Evolutionary conservation across 2,888 invertebrate genomes (phyloP).

Genomic region (Balanococcus diminutus): DNA sequence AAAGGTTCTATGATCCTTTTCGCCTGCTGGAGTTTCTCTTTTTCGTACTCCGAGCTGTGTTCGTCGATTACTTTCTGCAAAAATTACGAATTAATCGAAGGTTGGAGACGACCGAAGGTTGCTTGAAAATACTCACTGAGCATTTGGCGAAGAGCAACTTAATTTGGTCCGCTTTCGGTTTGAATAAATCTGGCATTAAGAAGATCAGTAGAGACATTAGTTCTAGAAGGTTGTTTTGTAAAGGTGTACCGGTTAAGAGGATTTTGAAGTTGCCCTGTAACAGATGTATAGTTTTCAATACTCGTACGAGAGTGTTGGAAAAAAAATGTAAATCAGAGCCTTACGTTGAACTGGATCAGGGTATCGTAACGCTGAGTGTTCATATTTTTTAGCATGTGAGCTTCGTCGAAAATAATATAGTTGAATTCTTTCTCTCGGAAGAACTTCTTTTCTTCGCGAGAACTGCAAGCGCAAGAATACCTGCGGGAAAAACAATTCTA

Average conservation of each 20-base stretch:
- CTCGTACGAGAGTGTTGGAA: too few relatives aligned
- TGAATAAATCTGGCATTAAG: slow-evolving; percentile 95
- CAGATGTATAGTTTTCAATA: slow-evolving; percentile 8
- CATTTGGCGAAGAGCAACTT: slow-evolving; percentile 86
- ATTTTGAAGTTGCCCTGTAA: slow-evolving; percentile 80
- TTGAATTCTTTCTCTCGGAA: slow-evolving; percentile 87
- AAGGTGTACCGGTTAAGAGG: slow-evolving; percentile 90
- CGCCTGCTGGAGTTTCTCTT: slow-evolving; percentile 87
- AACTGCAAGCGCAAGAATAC: slow-evolving; percentile 80
- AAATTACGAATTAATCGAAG: background rate
- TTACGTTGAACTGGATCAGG: slow-evolving; percentile 81
- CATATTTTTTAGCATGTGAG: slow-evolving; percentile 98
- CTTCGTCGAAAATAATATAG: slow-evolving; percentile 95
- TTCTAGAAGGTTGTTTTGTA: slow-evolving; percentile 95
- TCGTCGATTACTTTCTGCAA: slow-evolving; percentile 52
- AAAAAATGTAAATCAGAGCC: slow-evolving; percentile 55
- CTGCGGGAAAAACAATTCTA: slow-evolving; percentile 59
- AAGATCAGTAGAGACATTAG: slow-evolving; percentile 94
- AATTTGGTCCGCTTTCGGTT: slow-evolving; percentile 82
- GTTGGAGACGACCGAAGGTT: background rate
- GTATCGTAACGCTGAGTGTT: slow-evolving; percentile 87
- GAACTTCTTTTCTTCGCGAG: slow-evolving; percentile 87
- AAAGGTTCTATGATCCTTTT: slow-evolving; percentile 97
- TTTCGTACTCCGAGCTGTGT: slow-evolving; percentile 74
- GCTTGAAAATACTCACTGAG: slow-evolving; percentile 65